Evolutionary conservation across 2,888 invertebrate species (phyloP).

Genomic region (Dynastes hyllus): DNA sequence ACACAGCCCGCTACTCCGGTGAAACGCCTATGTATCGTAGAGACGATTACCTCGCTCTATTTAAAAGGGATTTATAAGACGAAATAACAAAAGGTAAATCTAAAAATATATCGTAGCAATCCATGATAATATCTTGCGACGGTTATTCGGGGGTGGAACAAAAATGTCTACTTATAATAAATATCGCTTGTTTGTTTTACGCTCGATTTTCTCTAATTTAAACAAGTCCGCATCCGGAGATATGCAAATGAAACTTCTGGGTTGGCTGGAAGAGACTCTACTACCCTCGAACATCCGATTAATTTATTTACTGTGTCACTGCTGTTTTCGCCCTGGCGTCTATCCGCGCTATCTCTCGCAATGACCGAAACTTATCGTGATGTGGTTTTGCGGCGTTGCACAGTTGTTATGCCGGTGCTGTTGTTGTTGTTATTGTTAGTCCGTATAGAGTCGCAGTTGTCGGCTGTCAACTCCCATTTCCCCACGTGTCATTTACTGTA

Average conservation of each 20-base stretch:
- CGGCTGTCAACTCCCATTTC: neutral
- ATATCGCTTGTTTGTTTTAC: slow-evolving; percentile 1
- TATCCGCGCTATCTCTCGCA: slow-evolving; percentile 5
- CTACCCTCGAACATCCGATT: slow-evolving; percentile 15
- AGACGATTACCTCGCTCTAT: too few relatives aligned
- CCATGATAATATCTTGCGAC: too few relatives aligned
- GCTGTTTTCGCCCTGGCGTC: slow-evolving; percentile 15
- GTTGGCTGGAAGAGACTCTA: slow-evolving; percentile 6
- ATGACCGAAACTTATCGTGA: slow-evolving; percentile 20
- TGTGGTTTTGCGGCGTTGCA: slow-evolving; percentile 3
- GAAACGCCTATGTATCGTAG: too few relatives aligned
- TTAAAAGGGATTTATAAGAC: too few relatives aligned
- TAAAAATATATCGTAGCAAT: too few relatives aligned
- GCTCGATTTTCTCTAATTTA: slow-evolving; percentile 21
- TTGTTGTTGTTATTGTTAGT: neutral
- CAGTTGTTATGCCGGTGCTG: neutral
- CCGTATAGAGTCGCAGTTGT: slow-evolving; percentile 1
- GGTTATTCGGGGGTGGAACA: neutral
- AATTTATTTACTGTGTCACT: slow-evolving; percentile 21
- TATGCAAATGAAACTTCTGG: slow-evolving; percentile 25
- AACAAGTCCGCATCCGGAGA: slow-evolving; percentile 13
- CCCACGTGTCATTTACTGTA: neutral
- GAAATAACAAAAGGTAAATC: too few relatives aligned
- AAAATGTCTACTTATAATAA: slow-evolving; percentile 11
- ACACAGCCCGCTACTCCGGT: too few relatives aligned